phyloP scores from a whole-genome alignment of 92 coral and sea anemone species.

The Phymanthus crucifer region DNA sequence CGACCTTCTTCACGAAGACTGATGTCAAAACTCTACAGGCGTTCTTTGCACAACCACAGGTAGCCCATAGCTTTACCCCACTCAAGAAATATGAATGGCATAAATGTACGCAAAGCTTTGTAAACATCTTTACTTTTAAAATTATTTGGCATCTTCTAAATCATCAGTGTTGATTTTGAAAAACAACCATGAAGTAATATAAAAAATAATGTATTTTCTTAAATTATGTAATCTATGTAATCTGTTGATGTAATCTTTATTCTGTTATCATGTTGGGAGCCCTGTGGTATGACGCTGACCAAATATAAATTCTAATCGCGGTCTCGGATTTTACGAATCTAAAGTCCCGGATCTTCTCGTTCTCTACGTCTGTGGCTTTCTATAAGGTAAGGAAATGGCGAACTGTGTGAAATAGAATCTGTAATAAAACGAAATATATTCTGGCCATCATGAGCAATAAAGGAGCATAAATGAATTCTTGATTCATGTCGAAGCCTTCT shows the following conservation, averaged over 20 bases:
- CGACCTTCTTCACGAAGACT: not conserved
- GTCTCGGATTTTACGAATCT: not conserved
- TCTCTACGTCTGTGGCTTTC: slow-evolving; percentile 90
- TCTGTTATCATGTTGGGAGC: not conserved
- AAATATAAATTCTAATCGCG: slow-evolving; percentile 4
- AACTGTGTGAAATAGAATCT: slow-evolving; percentile 22
- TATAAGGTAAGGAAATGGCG: slow-evolving; percentile 63
- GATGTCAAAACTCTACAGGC: slow-evolving; percentile 6
- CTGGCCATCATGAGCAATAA: slow-evolving; percentile 33
- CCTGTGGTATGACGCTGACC: slow-evolving; percentile 38
- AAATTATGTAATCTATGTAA: no score
- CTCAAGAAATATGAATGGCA: not conserved
- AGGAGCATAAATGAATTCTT: not conserved
- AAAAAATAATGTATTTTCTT: no score
- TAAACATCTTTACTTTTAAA: not conserved
- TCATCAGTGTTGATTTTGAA: not conserved
- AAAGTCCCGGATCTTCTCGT: slow-evolving; percentile 71
- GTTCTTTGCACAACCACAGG: not conserved
- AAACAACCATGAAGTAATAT: not conserved
- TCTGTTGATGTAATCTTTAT: no score
- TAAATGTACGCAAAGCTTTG: not conserved
- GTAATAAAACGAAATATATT: slow-evolving; percentile 26
- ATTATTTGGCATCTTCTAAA: not conserved
- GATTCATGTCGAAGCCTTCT: not conserved
- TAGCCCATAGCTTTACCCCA: not conserved